Conservation (phyloP, 2,888 invertebrate species). For the Clostera curtula region DNA sequence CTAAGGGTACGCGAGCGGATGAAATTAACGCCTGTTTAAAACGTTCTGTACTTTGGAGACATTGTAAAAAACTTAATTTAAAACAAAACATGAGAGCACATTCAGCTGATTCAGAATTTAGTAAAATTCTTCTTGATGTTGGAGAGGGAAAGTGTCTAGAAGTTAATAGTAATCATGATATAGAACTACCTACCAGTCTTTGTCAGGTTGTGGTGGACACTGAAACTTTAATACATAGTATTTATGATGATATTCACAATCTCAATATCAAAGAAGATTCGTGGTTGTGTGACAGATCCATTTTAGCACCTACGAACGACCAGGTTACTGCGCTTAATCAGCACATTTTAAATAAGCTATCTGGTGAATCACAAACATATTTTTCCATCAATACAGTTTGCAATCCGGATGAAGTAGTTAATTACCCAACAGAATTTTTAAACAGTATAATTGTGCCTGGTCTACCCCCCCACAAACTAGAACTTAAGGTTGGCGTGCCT, state of each 20-base stretch:
- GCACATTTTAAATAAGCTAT: conserved; percentile 3
- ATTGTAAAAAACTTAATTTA: conserved; percentile 6
- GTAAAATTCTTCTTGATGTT: no score
- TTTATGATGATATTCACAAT: conserved; percentile 6
- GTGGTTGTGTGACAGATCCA: conserved; percentile 3
- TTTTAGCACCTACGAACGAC: conserved; percentile 6
- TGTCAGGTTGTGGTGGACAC: conserved; percentile 3
- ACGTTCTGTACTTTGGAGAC: conserved; percentile 5
- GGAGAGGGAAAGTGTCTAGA: no score
- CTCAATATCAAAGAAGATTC: conserved; percentile 4
- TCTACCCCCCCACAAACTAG: conserved; percentile 2
- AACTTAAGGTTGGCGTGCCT: not conserved
- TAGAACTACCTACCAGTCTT: conserved; percentile 3
- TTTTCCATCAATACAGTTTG: conserved; percentile 5
- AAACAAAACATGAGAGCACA: conserved; percentile 6
- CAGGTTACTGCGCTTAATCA: conserved; percentile 8
- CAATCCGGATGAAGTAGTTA: conserved; percentile 1
- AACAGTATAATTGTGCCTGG: conserved; percentile 5
- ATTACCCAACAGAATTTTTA: conserved; percentile 2
- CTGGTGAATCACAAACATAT: conserved; percentile 5
- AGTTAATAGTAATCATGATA: no score
- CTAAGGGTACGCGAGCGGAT: not conserved
- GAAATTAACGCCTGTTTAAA: conserved; percentile 3
- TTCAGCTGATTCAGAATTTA: no score
- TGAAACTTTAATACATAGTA: conserved; percentile 4